Base-by-base conservation (phyloP, 2,888 invertebrate genomes). In the Torymus tubicola region DNA sequence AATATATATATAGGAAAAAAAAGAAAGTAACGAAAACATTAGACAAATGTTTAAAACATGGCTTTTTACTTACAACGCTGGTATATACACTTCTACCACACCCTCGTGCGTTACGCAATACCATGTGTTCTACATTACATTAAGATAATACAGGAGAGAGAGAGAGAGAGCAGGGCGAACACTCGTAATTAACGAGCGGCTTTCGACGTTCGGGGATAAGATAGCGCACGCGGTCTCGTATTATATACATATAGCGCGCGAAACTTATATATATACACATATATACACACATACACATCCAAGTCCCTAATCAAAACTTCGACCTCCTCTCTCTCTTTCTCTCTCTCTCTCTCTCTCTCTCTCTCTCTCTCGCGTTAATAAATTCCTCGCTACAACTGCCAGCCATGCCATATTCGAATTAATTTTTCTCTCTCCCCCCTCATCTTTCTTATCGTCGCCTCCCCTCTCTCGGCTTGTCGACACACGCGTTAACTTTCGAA, bases 331-430 rank as follows among this genome's bases (percentile, higher is more conserved):
- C 65, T n/a, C 70, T 11, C 12, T 52, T 18, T 13, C 21, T 4
- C 53, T n/a, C n/a, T n/a, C n/a, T n/a, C n/a, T n/a, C n/a, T n/a
- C n/a, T n/a, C 14, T 24, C 13, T 55, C 2, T 55, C 68, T 8
- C 65, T n/a, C 70, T 11, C 12, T 52, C 31, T 13, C 21, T 4
- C 53, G 24, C 68, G 21, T 63, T 63, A 69, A 79, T 79, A 79
- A 74, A 69, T 63, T 74, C 69, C 64, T 57, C 16, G 12, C 14
- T 52, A 64, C 58, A 58, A 53, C 65, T 68, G 68, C 68, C 68
- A 50, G 42, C 65, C 73, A 69, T 57, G 68, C 74, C 57, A 63
- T 53, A 69, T 69, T 74, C 64, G 57, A 79, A 79, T 79, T 74
- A 79, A 74, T 69, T 69, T 79, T 68, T 50, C 14, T 42, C 42